Evolutionary conservation across 2,888 invertebrate genomes (phyloP).

Genomic region (Sesia bembeciformis): DNA sequence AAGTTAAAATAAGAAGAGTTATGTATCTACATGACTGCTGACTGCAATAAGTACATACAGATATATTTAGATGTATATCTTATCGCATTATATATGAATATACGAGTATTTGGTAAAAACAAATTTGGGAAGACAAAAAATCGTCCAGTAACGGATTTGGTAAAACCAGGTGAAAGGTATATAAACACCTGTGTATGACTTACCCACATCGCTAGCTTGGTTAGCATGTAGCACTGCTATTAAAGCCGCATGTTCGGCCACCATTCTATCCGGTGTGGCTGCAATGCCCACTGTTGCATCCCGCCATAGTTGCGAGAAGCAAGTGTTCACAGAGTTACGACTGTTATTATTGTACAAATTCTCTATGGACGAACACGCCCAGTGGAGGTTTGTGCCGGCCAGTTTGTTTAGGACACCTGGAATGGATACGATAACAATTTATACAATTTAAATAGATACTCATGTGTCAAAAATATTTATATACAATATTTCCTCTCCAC

Average conservation of each 20-base stretch:
- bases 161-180: no score
- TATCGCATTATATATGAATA: no score
- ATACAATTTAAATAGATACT: no score
- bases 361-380: conserved; percentile 86
- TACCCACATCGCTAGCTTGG: conserved; percentile 92
- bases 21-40: no score
- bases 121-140: background rate
- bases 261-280: conserved; percentile 81
- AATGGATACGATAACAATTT: conserved; percentile 3
- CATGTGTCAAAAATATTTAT: no score
- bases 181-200: conserved; percentile 17
- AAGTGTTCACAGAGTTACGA: conserved; percentile 87
- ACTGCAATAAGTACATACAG: no score
- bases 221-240: conserved; percentile 91
- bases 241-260: conserved; percentile 89
- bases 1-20: no score
- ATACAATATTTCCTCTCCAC: no score
- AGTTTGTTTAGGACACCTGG: conserved; percentile 85
- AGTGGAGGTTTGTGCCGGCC: conserved; percentile 90
- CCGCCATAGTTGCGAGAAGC: conserved; percentile 79
- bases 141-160: no score
- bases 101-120: background rate
- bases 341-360: conserved; percentile 85
- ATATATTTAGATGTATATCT: no score
- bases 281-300: conserved; percentile 75